Evolutionary conservation across 2,797 vertebrate species (phyloP), one percentile per base, ranked within the genome.

Genomic region (Carcharodon carcharias): DNA sequence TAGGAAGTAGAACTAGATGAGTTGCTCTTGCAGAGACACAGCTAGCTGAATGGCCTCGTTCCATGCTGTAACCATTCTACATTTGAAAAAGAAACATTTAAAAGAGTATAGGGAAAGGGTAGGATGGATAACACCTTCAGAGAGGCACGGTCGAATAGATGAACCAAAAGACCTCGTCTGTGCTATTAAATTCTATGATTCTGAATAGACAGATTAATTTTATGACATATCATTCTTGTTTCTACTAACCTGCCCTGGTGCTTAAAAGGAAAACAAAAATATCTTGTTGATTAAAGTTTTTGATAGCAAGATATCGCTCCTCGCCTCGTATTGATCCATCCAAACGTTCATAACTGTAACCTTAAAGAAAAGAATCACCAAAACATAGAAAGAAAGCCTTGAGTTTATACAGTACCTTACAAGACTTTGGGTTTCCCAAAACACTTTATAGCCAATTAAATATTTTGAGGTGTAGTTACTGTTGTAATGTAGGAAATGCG

Each of bases 291-390:
- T 98, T 99, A 96, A 99, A 99, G 97, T 98, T 99, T 98, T 99
- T 99, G 97, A 99, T 98, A 31, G 99, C 98, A 61, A 99, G 97
- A 93, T 99, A 98, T 95, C 99, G 98, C 96, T 99, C 99, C 97
- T 99, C 99, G 54, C 98, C 98, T 61, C 99, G 97, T 91, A 99
- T 98, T 0, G 99, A 99, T n/a, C 99, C 99, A 0, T 99, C 99
- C 97, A 99, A 97, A 45, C 99, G 98, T 97, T 99, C 98, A 0
- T 99, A 99, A 97, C 99, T 99, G 96, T 99, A 99, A 85, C 98
- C 99, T 99, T 96, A 71, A 65, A 31, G 97, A 58, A 95, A 0
- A 45, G 69, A 91, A 50, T 91, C 96, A 65, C 56, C 28, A 61
- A 87, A 63, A 45, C 14, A 58, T 11, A 87, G 35, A 96, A 45